phyloP scores from a whole-genome alignment of 2,888 invertebrate genomes.

The Epirrita christyi region DNA sequence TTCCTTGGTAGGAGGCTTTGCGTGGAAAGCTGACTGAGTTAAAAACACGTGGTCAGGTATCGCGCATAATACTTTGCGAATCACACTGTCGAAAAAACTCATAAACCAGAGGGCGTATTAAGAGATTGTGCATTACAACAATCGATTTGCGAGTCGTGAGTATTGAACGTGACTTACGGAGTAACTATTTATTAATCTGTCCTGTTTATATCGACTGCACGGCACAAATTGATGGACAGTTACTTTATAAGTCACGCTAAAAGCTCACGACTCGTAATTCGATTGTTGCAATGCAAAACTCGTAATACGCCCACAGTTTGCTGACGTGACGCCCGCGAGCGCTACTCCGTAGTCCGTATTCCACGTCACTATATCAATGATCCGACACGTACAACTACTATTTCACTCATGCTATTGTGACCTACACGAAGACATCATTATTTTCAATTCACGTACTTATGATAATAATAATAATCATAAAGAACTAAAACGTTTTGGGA shows the following conservation, averaged over 20 bases:
- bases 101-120: too few species aligned
- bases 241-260: too few species aligned
- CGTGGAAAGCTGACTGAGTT: neutral
- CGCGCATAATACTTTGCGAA: slow-evolving; percentile 21
- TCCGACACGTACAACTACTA: slow-evolving; percentile 43
- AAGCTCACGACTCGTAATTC: too few species aligned
- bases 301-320: too few species aligned
- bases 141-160: too few species aligned
- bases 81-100: slow-evolving; percentile 35
- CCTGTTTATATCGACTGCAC: too few species aligned
- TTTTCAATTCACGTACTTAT: slow-evolving; percentile 14
- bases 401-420: slow-evolving; percentile 13
- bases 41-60: neutral
- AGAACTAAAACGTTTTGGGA: neutral
- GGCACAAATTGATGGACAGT: too few species aligned
- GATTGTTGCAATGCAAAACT: too few species aligned
- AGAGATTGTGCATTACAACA: too few species aligned
- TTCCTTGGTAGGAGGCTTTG: neutral
- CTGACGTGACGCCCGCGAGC: slow-evolving; percentile 61
- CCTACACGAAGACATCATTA: slow-evolving; percentile 22
- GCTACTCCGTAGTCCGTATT: slow-evolving; percentile 1
- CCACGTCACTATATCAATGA: slow-evolving; percentile 59
- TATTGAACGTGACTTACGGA: too few species aligned
- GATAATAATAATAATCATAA: neutral
- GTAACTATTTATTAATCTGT: too few species aligned